These are phyloP conservation scores for Pseudomyrmex flavicornis DNA, from an alignment of 1,140 invertebrate species.

Conservation along the genomic window DNA sequence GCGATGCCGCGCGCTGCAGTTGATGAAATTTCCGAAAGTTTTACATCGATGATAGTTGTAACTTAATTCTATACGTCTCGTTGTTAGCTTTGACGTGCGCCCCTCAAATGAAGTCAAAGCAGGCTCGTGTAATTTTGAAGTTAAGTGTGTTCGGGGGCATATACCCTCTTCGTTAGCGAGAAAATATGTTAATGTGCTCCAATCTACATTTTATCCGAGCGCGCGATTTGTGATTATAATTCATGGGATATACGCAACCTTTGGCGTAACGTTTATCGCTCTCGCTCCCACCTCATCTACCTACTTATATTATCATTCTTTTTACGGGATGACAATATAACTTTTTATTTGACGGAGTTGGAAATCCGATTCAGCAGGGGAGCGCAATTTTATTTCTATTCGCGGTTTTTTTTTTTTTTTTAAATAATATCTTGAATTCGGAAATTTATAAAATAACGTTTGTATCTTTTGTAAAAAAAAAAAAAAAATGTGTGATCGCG, in stretches of 20 bases:
- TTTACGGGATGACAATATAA: neutral
- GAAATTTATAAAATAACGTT: neutral
- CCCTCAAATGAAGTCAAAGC: neutral
- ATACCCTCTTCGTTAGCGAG: conserved; percentile 27
- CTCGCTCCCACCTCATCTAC: neutral
- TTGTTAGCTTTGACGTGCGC: conserved; percentile 35
- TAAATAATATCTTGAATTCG: neutral
- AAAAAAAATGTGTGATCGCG: too few relatives aligned
- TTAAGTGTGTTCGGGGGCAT: conserved; percentile 16
- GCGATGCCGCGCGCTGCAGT: neutral
- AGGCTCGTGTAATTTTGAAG: conserved; percentile 48
- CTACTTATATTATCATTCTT: neutral
- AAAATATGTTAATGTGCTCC: conserved; percentile 70
- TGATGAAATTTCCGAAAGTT: conserved; percentile 7
- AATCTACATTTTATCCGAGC: conserved; percentile 74
- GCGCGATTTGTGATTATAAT: conserved; percentile 73
- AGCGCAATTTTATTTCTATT: too few relatives aligned
- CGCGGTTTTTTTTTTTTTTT: too few relatives aligned
- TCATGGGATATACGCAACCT: conserved; percentile 48
- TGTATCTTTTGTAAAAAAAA: neutral
- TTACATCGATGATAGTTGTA: conserved; percentile 13
- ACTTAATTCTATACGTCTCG: neutral
- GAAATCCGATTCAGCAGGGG: neutral
- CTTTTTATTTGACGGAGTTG: neutral
- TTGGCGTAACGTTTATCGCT: conserved; percentile 38